Base-by-base conservation (phyloP, 2,113 vertebrate genomes). In the Crypturellus undulatus region DNA sequence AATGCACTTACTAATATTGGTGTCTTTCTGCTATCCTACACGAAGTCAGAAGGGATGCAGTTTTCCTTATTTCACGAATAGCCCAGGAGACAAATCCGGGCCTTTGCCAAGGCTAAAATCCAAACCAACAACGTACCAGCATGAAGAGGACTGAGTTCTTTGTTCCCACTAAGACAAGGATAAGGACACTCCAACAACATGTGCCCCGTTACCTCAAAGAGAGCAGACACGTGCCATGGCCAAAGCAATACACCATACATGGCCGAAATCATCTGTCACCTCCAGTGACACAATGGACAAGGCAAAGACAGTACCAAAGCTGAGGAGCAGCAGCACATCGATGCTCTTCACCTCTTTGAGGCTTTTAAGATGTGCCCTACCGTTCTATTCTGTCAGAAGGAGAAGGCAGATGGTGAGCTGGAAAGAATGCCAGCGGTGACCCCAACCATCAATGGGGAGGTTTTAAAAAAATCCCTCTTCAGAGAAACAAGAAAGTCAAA, bases 401-500 rank as follows among this genome's bases (percentile, higher is more conserved):
- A 92, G 49, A 92, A 85, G 76, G 85, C 52, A 22, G 71, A 79
- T 40, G 86, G 43, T 0, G 1, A 94, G 81, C 45, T 3, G 59
- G 85, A 83, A 86, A 79, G 90, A 88, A 86, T 88, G 67, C 83
- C 9, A 4, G 9, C 11, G 14, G 45, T 47, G 24, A 84, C 90
- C 94, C 92, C 95, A 83, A 95, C 92, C 91, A 79, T 49, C 90
- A 69, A 92, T 93, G 52, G 47, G 60, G 83, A 86, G 38, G 77
- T 86, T 97, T 94, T 75, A 93, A 94, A 96, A 94, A 96, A 89
- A 94, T 80, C 87, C 52, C 85, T 3, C 4, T 87, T 84, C 43
- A 76, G 62, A 92, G 73, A 86, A 85, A 86, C 1, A 2, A 83
- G 76, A 79, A 95, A 90, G 42, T 73, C 0, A 25, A 73, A 76